Evolutionary conservation across 64 coral and sea anemone genomes (phyloP).

Genomic region (Astreopora myriophthalma): DNA sequence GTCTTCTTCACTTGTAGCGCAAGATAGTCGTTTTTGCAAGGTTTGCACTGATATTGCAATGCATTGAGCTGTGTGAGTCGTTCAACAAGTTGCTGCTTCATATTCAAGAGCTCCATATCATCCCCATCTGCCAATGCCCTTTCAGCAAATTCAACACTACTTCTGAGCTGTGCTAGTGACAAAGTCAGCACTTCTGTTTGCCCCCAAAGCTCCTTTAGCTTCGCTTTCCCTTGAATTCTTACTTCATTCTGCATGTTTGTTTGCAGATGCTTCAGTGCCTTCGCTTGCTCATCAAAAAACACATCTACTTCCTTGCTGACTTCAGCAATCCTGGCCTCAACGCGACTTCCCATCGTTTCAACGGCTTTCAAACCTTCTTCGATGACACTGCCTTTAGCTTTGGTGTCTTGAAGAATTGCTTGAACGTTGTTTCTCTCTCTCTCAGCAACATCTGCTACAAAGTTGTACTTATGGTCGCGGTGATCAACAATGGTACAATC

Average conservation of each 20-base stretch:
- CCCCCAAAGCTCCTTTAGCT: not conserved
- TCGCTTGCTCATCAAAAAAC: constrained; percentile 1
- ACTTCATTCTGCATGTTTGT: not conserved
- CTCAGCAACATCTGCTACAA: constrained; percentile 6
- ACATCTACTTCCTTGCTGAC: constrained; percentile 12
- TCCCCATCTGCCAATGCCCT: not conserved
- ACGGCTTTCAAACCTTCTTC: constrained; percentile 13
- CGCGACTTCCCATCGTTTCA: not conserved
- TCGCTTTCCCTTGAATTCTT: not conserved
- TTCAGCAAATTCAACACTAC: constrained; percentile 2
- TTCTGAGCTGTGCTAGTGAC: not conserved
- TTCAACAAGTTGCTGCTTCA: not conserved
- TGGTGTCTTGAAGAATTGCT: not conserved
- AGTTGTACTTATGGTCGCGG: constrained; percentile 32
- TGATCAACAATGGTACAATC: constrained; percentile 70
- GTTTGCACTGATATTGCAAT: not conserved
- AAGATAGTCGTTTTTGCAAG: not conserved
- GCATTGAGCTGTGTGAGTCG: not conserved
- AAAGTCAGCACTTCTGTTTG: not conserved
- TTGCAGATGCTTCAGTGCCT: not conserved
- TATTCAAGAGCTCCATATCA: not conserved
- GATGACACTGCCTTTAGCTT: not conserved
- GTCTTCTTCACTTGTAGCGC: not conserved
- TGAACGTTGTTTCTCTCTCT: not conserved
- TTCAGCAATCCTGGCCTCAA: not conserved